Base-by-base conservation (phyloP, 64 coral and sea anemone genomes). In the Astreopora myriophthalma region DNA sequence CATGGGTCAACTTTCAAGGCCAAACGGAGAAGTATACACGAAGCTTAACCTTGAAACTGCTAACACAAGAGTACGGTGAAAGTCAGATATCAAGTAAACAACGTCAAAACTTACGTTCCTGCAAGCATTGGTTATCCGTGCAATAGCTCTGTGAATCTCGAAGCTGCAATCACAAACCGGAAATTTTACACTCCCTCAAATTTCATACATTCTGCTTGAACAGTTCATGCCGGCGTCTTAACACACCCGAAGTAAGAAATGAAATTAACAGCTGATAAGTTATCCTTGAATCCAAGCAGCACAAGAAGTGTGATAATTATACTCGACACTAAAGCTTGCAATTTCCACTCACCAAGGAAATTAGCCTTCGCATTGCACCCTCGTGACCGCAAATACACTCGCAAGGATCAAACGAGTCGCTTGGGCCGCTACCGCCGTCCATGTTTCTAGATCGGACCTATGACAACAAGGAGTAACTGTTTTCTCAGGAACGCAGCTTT, bases 331-430 rank as follows among this genome's bases (percentile, higher is more conserved):
- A 24, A n/a, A 8, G 71, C 2, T 69, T 3, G 19, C 16, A 33
- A 48, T 36, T 28, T 52, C 3, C 26, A 80, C 94, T 93, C 94
- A 99, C 97, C 81, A 99, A 33, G 40, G 97, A 99, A 89, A 99
- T 99, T 6, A 99, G 62, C 38, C 97, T 86, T 81, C 97, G 77
- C 97, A 99, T 99, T 7, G 97, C 97, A 10, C 97, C 97, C 42
- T 99, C 97, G 42, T 99, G 92, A 71, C 93, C 96, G 48, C 94
- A 99, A 79, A 99, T 96, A 91, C 97, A 99, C 63, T 99, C 97
- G 63, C 97, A 99, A 20, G 97, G 97, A 74, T 99, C 97, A 76
- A 99, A 99, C 10, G 86, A 74, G 87, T 93, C 97, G 31, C 94
- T 93, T 16, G 51, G 51, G 12, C 51, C 51, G 17, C 93, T 87